These are phyloP conservation scores for Harpagifer antarcticus DNA, from an alignment of 2,797 vertebrate genomes.

Conservation along the genomic window DNA sequence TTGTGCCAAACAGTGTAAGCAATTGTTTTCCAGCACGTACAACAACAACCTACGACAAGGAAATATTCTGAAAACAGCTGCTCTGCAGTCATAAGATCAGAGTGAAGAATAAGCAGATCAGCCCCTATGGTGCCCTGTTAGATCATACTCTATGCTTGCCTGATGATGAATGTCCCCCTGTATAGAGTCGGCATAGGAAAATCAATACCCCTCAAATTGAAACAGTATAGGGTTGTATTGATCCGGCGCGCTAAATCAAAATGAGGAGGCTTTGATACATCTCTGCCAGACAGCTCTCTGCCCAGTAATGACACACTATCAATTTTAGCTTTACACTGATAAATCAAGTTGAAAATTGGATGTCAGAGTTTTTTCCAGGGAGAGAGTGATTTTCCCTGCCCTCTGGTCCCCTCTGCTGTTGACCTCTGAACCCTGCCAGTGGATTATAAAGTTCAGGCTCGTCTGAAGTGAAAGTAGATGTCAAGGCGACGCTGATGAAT, in stretches of 20 bases:
- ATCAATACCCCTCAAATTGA: slow-evolving; percentile 99
- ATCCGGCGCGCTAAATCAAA: slow-evolving; percentile 96
- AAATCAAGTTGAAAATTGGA: slow-evolving; percentile 99
- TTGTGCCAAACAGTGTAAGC: slow-evolving; percentile 32
- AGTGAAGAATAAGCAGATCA: slow-evolving; percentile 75
- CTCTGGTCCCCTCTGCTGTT: slow-evolving; percentile 85
- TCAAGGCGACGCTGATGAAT: slow-evolving; percentile 86
- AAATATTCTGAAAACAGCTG: slow-evolving; percentile 65
- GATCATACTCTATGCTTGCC: slow-evolving; percentile 88
- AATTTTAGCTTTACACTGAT: slow-evolving; percentile 99
- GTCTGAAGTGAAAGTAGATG: slow-evolving; percentile 87
- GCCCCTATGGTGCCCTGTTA: slow-evolving; percentile 65
- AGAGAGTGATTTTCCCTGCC: slow-evolving; percentile 91
- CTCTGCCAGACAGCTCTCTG: slow-evolving; percentile 92
- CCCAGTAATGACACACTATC: slow-evolving; percentile 97
- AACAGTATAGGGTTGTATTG: slow-evolving; percentile 99
- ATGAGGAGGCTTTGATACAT: slow-evolving; percentile 94
- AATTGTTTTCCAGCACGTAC: slow-evolving; percentile 32
- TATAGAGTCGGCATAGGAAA: slow-evolving; percentile 92
- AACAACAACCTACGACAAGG: slow-evolving; percentile 24
- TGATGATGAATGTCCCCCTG: slow-evolving; percentile 94
- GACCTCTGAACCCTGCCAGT: slow-evolving; percentile 93
- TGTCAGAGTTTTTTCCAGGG: slow-evolving; percentile 93
- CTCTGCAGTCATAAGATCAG: slow-evolving; percentile 61
- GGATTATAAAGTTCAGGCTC: slow-evolving; percentile 94